These are phyloP conservation scores for Danio rerio DNA, from an alignment of 2,113 vertebrate genomes.

Conservation along the genomic window GRCz12tu NC_133182.1:66774001-66774500, in stretches of 20 bases:
- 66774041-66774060: conserved; percentile 17
- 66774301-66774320: conserved; percentile 10
- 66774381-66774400: not conserved
- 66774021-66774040: conserved; percentile 61
- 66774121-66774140: conserved; percentile 47
- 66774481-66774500: too few species aligned
- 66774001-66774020: conserved; percentile 40
- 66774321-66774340: not conserved
- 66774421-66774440: not conserved
- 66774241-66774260: conserved; percentile 20
- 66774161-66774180: conserved; percentile 36
- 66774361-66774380: not conserved
- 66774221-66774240: not conserved
- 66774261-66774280: conserved; percentile 21
- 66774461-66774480: too few species aligned
- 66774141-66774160: conserved; percentile 18
- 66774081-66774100: conserved; percentile 55
- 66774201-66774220: conserved; percentile 8
- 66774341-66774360: not conserved
- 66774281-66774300: conserved; percentile 8
- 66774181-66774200: conserved; percentile 24
- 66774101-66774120: conserved; percentile 36
- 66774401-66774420: not conserved
- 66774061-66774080: conserved; percentile 50
- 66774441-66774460: too few species aligned